These are phyloP conservation scores for Argya squamiceps DNA, from an alignment of 2,797 vertebrate genomes.

Conservation along the genomic window DNA sequence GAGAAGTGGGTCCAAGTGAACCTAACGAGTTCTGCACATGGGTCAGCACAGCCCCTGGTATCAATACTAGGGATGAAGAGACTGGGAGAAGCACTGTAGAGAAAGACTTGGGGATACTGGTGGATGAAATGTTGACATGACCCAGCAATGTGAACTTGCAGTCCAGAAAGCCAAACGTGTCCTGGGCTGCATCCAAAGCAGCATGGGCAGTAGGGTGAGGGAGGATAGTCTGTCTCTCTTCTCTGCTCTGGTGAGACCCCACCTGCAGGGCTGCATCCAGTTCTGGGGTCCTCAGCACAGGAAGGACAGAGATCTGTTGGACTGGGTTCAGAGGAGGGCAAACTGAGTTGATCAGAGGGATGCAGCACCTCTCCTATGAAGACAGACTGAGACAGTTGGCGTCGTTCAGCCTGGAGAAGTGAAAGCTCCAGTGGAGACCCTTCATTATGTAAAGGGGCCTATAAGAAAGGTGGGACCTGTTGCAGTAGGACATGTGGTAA, in stretches of 20 bases:
- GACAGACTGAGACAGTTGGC: neutral
- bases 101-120: neutral
- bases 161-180: neutral
- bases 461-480: neutral
- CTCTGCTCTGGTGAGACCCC: neutral
- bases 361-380: neutral
- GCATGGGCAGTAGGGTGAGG: rapidly evolving
- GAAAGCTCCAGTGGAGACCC: neutral
- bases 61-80: neutral
- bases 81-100: neutral
- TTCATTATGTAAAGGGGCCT: neutral
- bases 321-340: rapidly evolving
- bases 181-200: neutral
- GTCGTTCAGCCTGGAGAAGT: neutral
- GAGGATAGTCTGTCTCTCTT: neutral
- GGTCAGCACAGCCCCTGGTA: neutral
- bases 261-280: neutral
- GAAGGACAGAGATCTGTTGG: neutral
- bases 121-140: neutral
- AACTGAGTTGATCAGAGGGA: neutral
- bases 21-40: neutral
- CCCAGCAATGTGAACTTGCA: neutral
- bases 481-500: neutral
- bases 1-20: neutral
- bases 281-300: neutral